Conservation (phyloP, 2,797 vertebrate genomes). For the Catostomus latipinnis region DNA sequence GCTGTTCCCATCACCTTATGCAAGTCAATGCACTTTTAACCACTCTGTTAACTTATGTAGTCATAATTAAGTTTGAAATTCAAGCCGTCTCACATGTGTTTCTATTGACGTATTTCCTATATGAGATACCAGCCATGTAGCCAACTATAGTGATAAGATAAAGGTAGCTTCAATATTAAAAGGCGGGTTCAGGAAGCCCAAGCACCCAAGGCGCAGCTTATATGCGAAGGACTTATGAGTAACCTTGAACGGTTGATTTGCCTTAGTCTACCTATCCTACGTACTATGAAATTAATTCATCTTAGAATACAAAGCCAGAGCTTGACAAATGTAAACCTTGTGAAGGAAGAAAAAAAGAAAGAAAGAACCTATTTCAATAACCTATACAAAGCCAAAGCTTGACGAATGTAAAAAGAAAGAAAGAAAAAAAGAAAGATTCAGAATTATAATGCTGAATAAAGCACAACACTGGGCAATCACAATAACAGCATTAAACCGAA, state of each 20-base stretch:
- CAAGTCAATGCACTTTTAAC: neutral
- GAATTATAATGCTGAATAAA: neutral
- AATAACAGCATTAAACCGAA: constrained; percentile 7
- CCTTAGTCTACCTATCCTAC: neutral
- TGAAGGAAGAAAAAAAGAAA: neutral
- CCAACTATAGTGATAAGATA: neutral
- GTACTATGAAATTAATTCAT: constrained; percentile 10
- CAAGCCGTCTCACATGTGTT: neutral
- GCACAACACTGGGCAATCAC: neutral
- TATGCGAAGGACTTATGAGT: constrained; percentile 10
- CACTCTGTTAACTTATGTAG: neutral
- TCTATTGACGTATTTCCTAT: neutral
- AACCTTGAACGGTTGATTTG: constrained; percentile 27
- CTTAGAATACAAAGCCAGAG: neutral
- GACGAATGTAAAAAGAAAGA: constrained; percentile 2
- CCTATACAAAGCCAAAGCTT: constrained; percentile 1
- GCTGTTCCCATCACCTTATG: constrained; percentile 24
- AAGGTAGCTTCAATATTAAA: constrained; percentile 4
- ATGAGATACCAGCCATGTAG: constrained; percentile 6
- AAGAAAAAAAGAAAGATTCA: neutral
- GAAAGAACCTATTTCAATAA: neutral
- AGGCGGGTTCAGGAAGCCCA: neutral
- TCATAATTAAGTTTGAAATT: neutral
- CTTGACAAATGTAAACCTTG: neutral
- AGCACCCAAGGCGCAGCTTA: constrained; percentile 1